Evolutionary conservation across 2,797 vertebrate species (phyloP), one percentile per base, ranked within the genome.

Genomic region (Gymnothorax javanicus): DNA sequence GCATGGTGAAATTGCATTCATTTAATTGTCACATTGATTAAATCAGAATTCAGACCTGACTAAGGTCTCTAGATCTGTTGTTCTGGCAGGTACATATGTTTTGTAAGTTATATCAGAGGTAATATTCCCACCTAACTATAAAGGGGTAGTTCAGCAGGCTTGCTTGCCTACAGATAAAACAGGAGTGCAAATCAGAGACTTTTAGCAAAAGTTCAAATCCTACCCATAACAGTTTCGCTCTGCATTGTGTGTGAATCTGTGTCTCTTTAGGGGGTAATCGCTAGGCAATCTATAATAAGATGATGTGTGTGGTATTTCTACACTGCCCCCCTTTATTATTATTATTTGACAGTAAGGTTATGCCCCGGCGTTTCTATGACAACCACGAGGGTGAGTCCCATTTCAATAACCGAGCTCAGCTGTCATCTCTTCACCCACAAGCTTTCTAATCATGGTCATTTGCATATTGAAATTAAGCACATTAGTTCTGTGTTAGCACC

Each of bases 391-490:
- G 97, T 97, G 97, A 99, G 97, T 97, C 97, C 96, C 96, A 96
- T 96, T 96, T 97, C 97, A 97, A 97, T 97, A 67, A 96, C 97
- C 97, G 98, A 97, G 98, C 98, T 99, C 98, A 98, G 98, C 98
- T 99, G 98, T 99, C 98, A 99, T 98, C 97, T 97, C 97, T 97
- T 99, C 97, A 98, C 98, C 98, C 99, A 99, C 99, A 99, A 99
- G 98, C 98, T 98, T 99, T 98, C 98, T 99, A 99, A 99, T 99
- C 99, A 97, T 98, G 98, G 98, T 99, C 97, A 99, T 99, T 99
- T 99, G 98, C 98, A 99, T 99, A 99, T 96, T 97, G 98, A 98
- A 99, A 99, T 99, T 99, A 99, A 98, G 97, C 98, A 98, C 98
- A 97, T 98, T 97, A 98, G 98, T 98, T 99, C 97, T 97, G 97